phyloP scores from a whole-genome alignment of 2,888 invertebrate genomes.

The Seira ritae region DNA sequence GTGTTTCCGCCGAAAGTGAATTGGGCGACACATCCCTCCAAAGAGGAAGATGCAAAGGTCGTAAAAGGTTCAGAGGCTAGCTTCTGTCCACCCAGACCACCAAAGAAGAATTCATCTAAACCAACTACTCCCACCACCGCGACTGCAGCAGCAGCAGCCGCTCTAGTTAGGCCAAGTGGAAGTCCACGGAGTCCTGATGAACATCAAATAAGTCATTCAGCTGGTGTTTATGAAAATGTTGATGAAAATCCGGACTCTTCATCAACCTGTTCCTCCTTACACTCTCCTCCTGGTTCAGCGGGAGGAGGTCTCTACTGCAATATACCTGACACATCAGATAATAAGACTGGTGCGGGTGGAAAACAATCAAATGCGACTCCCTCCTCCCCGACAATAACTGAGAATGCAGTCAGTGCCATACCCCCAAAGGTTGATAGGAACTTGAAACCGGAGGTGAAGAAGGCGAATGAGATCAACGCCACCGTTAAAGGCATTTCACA shows the following conservation, averaged over 20 bases:
- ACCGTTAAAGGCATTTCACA: constrained; percentile 19
- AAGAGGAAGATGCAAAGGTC: constrained; percentile 41
- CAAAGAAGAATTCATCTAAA: constrained; percentile 66
- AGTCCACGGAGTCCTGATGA: constrained; percentile 41
- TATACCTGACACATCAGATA: constrained; percentile 54
- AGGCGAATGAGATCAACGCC: constrained; percentile 52
- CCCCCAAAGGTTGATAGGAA: constrained; percentile 72
- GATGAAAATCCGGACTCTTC: constrained; percentile 70
- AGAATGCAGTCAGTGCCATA: constrained; percentile 50
- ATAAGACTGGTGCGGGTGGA: constrained; percentile 47
- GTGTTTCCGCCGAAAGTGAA: constrained; percentile 73
- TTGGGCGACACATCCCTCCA: constrained; percentile 72
- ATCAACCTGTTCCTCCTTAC: constrained; percentile 69
- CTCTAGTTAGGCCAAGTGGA: constrained; percentile 31
- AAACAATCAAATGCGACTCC: constrained; percentile 42
- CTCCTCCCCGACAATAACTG: constrained; percentile 29
- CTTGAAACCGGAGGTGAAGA: constrained; percentile 69
- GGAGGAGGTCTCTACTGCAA: constrained; percentile 65
- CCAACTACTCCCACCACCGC: constrained; percentile 49
- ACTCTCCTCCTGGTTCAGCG: constrained; percentile 71
- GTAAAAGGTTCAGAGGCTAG: constrained; percentile 22
- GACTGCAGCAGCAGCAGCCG: constrained; percentile 12
- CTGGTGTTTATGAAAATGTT: constrained; percentile 67
- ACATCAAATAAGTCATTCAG: constrained; percentile 18
- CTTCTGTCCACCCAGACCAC: constrained; percentile 71